Percentiles rank a stretch among this genome's conserved stretches.
These are phyloP conservation scores for Falco columbarius DNA, from an alignment of 2,797 vertebrate species.

Conservation along the genomic window DNA sequence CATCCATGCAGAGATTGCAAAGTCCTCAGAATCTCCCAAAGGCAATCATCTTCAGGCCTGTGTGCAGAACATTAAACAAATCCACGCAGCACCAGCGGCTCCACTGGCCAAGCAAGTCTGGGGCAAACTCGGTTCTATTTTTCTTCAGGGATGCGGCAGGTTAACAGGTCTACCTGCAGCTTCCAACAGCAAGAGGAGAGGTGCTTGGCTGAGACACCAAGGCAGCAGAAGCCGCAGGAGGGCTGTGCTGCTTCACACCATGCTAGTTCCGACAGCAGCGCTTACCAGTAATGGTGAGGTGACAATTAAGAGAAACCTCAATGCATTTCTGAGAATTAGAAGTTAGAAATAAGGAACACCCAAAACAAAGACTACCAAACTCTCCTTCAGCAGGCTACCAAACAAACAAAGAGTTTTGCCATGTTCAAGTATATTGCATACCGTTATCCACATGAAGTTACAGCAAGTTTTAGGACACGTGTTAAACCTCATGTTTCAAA, in stretches of 20 bases:
- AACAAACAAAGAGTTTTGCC: neutral
- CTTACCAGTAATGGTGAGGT: fast-evolving
- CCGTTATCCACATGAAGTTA: neutral
- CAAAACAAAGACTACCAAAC: neutral
- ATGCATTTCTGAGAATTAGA: neutral
- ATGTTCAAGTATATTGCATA: neutral
- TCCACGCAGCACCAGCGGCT: neutral
- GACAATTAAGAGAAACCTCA: neutral
- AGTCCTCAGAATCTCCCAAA: neutral
- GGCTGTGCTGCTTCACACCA: fast-evolving
- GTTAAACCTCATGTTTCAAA: neutral
- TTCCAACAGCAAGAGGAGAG: neutral
- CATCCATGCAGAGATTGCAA: fast-evolving
- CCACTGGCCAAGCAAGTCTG: neutral
- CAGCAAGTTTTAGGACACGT: neutral
- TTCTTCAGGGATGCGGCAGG: neutral
- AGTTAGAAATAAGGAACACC: neutral
- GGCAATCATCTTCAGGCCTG: neutral
- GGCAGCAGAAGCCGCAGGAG: neutral
- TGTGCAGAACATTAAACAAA: neutral
- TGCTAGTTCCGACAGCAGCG: fast-evolving
- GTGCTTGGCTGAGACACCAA: neutral
- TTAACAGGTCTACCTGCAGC: neutral
- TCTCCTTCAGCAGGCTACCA: neutral
- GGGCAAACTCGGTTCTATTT: neutral